These are phyloP conservation scores for Glaucomys volans DNA, from an alignment of 2,113 vertebrate species.

Conservation along the genomic window DNA sequence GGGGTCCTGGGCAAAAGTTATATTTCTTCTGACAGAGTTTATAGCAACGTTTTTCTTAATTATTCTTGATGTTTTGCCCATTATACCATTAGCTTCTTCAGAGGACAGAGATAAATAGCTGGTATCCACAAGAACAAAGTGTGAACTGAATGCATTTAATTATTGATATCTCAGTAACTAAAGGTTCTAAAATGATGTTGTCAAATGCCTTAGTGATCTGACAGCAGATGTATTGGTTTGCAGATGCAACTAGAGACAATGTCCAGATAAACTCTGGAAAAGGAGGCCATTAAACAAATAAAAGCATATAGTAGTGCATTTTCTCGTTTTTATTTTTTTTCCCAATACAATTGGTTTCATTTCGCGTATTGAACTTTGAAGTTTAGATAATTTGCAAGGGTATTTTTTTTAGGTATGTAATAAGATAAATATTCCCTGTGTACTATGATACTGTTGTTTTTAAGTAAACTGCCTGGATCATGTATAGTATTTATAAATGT, in stretches of 20 bases:
- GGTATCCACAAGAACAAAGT: slow-evolving; percentile 86
- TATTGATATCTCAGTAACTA: slow-evolving; percentile 89
- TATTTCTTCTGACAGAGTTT: slow-evolving; percentile 77
- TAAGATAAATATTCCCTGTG: not conserved
- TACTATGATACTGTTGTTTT: not conserved
- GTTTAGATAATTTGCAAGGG: not conserved
- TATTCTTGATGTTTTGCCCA: slow-evolving; percentile 90
- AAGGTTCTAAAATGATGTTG: slow-evolving; percentile 85
- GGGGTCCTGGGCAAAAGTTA: slow-evolving; percentile 62
- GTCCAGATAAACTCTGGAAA: slow-evolving; percentile 41
- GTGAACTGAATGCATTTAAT: slow-evolving; percentile 88
- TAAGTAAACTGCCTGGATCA: not conserved
- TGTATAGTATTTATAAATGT: not conserved
- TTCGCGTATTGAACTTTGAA: not conserved
- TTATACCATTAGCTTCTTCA: slow-evolving; percentile 87
- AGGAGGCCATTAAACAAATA: not conserved
- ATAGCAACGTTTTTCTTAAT: slow-evolving; percentile 84
- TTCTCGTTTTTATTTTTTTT: not conserved
- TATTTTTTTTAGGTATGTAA: not conserved
- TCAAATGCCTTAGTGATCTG: slow-evolving; percentile 87
- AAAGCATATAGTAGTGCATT: not conserved
- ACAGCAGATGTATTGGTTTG: slow-evolving; percentile 80
- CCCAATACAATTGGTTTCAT: not conserved
- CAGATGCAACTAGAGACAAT: slow-evolving; percentile 56
- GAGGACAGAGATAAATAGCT: slow-evolving; percentile 89